These are phyloP conservation scores for Suncus etruscus DNA, from an alignment of 2,113 vertebrate species.

Conservation along the genomic window DNA sequence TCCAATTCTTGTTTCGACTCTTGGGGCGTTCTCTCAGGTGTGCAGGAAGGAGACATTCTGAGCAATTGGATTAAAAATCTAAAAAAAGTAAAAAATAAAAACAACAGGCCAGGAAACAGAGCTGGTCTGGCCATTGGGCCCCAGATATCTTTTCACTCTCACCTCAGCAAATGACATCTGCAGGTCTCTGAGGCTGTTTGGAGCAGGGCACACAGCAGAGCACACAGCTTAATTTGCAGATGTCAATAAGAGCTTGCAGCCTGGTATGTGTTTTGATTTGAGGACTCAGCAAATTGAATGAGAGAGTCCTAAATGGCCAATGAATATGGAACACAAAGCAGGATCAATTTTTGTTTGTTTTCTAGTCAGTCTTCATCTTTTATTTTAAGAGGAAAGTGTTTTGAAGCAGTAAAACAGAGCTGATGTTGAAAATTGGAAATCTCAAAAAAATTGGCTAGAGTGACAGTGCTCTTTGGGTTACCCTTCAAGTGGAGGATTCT, in stretches of 20 bases:
- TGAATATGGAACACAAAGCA: constrained; percentile 70
- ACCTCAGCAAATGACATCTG: background rate
- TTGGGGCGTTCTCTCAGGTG: constrained; percentile 58
- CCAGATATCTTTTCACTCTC: constrained; percentile 28
- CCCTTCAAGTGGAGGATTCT: background rate
- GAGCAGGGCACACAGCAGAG: background rate
- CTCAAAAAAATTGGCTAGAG: constrained; percentile 29
- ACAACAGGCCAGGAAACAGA: constrained; percentile 17
- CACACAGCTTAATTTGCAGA: constrained; percentile 63
- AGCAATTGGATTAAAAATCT: constrained; percentile 61
- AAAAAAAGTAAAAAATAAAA: constrained; percentile 36
- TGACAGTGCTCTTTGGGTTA: background rate
- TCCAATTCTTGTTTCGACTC: constrained; percentile 52
- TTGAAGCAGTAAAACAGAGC: constrained; percentile 17
- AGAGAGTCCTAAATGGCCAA: constrained; percentile 55
- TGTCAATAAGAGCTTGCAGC: constrained; percentile 69
- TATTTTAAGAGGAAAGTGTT: background rate
- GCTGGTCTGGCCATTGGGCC: background rate
- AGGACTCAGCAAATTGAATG: constrained; percentile 58
- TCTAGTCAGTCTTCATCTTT: constrained; percentile 58
- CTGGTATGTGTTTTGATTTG: constrained; percentile 64
- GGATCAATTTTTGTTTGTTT: background rate
- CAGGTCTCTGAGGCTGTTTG: constrained; percentile 52
- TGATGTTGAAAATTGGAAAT: background rate
- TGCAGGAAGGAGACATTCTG: background rate